A percentile compares a stretch with the other conserved stretches of the same genome.
Evolutionary conservation across 2,113 vertebrate genomes (phyloP).

Genomic region (Petrocephalus microphthalmus): DNA sequence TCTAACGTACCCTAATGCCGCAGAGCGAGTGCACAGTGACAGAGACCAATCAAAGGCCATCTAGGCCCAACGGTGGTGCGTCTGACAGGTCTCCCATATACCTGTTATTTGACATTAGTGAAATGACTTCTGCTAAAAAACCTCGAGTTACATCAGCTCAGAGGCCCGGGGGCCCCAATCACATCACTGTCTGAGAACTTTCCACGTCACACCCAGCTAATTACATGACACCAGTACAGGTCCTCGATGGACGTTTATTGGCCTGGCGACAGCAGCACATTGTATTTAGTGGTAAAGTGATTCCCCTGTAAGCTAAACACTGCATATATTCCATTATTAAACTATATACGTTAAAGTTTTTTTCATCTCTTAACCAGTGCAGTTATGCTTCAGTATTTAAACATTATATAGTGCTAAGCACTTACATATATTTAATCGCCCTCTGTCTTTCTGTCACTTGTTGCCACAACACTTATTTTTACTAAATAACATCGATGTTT

Average conservation of each 20-base stretch:
- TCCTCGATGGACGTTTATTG: background rate
- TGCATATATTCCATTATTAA: background rate
- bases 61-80: background rate
- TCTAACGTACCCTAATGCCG: background rate
- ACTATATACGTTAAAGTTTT: background rate
- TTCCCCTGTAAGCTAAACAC: background rate
- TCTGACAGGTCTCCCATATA: background rate
- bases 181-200: background rate
- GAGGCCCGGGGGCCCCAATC: background rate
- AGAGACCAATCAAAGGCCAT: background rate
- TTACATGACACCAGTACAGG: background rate
- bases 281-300: background rate
- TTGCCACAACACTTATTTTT: background rate
- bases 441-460: background rate
- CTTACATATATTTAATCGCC: background rate
- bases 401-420: too few relatives aligned
- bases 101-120: background rate
- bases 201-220: slow-evolving; percentile 2
- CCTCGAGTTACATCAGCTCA: background rate
- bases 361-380: background rate
- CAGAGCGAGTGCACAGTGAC: background rate
- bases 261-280: background rate
- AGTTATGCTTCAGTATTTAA: background rate
- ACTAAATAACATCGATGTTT: background rate
- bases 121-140: background rate